A percentile compares a stretch with the other conserved stretches of the same genome.
Conservation (phyloP, 2,888 invertebrate species). For the Luperina testacea region DNA sequence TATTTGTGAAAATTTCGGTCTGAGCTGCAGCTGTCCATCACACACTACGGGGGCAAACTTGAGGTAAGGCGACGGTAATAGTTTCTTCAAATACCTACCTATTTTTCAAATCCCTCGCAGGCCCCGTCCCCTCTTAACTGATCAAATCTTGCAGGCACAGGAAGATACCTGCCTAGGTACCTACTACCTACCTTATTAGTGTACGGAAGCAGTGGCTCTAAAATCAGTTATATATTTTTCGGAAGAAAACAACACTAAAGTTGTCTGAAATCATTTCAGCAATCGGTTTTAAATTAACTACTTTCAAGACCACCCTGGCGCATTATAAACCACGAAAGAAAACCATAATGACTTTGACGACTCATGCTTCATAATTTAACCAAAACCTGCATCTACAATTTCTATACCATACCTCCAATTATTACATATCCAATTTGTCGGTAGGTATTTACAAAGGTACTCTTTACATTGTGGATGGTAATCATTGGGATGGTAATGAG, state of each 20-base stretch:
- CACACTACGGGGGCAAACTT: too few species aligned
- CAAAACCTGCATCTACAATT: not conserved
- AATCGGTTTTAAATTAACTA: not conserved
- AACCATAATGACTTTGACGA: not conserved
- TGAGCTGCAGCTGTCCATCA: too few species aligned
- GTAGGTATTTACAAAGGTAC: not conserved
- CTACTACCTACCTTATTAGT: not conserved
- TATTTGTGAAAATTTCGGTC: too few species aligned
- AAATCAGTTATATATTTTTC: not conserved
- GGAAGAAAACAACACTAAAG: not conserved
- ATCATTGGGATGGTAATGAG: conserved; percentile 6
- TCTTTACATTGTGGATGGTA: not conserved
- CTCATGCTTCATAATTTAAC: not conserved
- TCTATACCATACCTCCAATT: not conserved
- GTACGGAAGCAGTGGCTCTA: too few species aligned
- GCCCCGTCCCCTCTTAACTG: too few species aligned
- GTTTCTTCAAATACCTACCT: too few species aligned
- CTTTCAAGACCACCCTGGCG: not conserved
- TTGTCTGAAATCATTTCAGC: too few species aligned
- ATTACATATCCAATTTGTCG: not conserved
- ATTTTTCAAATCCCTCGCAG: too few species aligned
- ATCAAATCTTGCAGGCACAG: not conserved
- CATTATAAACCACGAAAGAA: not conserved
- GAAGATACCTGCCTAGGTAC: not conserved
- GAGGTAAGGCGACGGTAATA: too few species aligned